Evolutionary conservation across 2,113 vertebrate species (phyloP).

Genomic region (Amazona guildingii): DNA sequence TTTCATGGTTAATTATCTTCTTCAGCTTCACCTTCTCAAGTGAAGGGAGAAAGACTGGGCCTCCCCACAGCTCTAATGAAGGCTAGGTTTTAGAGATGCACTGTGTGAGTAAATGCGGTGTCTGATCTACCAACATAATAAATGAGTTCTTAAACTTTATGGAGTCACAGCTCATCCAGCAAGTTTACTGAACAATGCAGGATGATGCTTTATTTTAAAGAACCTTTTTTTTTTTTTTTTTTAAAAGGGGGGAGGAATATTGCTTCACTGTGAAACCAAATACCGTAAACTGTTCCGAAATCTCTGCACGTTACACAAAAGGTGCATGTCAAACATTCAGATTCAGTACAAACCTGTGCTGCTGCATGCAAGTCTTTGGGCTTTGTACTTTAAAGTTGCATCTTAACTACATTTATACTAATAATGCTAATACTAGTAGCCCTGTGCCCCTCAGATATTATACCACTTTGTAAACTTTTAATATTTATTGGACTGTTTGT

Average conservation of each 20-base stretch:
- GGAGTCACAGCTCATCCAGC: constrained; percentile 61
- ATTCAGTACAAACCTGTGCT: neutral
- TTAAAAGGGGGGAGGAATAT: neutral
- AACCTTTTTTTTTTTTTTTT: constrained; percentile 5
- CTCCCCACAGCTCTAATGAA: constrained; percentile 73
- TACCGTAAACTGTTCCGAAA: neutral
- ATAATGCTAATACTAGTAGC: neutral
- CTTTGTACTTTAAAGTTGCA: neutral
- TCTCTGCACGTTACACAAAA: neutral
- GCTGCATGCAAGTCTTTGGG: neutral
- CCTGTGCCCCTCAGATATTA: neutral
- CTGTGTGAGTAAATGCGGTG: constrained; percentile 72
- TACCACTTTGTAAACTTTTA: neutral
- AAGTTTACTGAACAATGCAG: constrained; percentile 58
- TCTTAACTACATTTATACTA: neutral
- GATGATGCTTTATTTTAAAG: constrained; percentile 25
- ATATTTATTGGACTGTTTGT: neutral
- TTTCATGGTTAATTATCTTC: constrained; percentile 84
- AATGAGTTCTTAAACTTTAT: constrained; percentile 77
- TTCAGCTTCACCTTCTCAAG: constrained; percentile 77
- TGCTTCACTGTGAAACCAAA: neutral
- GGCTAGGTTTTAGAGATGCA: constrained; percentile 69
- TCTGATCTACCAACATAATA: constrained; percentile 74
- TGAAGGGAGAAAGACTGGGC: constrained; percentile 41
- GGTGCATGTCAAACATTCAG: neutral